Base-by-base conservation (phyloP, 1,140 invertebrate species). In the Trachymyrmex cornetzi region DNA sequence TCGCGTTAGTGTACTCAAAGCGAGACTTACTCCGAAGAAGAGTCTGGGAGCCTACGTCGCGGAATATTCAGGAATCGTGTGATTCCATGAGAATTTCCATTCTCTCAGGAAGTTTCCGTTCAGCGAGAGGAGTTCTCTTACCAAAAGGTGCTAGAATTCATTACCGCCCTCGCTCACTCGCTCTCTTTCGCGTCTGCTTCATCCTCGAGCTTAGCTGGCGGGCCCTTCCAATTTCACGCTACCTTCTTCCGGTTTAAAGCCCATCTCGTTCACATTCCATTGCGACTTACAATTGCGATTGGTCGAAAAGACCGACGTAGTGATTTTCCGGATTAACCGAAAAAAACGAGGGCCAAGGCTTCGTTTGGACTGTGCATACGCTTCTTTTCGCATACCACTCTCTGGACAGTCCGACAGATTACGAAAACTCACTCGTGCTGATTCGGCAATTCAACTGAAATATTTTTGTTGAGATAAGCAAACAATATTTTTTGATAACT, bases 161-260 rank as follows among this genome's bases (percentile, higher is more conserved):
- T 81, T 80, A 82, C 38, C 24, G 63, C 50, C 12, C 24, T 63
- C 22, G 24, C 27, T 22, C 55, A 24, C 55, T 16, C 57, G 27
- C 34, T 30, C 50, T 57, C 55, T 57, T 22, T 22, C 34, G 27
- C 77, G 34, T 72, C 64, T 74, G 79, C 74, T 63, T 87, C 66
- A 67, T 82, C n/a, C 22, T 71, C 63, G 66, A 82, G 61, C 74
- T 50, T 88, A 53, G 27, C 53, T 72, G n/a, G 57, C 79, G 59
- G 59, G 59, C 24, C 81, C 80, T 89, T 88, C 77, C 87, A 89
- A 89, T 88, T 88, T 89, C 88, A 89, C 88, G 88, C 80, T 89
- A 77, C 67, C 77, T 89, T 88, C 87, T 88, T 81, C 38, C 88
- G 66, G 71, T 82, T 88, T 89, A 89, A 86, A 77, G 53, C 80